Base-by-base conservation (phyloP, 2,113 vertebrate genomes). In the Campylomormyrus tamandua region DNA sequence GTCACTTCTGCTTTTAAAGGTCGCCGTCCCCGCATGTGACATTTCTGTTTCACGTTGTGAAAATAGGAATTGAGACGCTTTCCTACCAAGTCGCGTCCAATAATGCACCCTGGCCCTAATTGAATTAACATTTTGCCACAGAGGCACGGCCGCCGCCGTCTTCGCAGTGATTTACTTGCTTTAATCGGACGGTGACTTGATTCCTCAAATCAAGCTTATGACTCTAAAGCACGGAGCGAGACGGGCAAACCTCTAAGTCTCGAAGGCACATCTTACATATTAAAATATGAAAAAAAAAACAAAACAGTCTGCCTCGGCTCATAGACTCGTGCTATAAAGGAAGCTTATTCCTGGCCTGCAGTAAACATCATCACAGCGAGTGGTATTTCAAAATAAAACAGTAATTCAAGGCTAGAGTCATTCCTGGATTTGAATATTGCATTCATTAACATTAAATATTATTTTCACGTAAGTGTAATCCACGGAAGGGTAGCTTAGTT, bases 1-100 rank as follows among this genome's bases (percentile, higher is more conserved):
- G 11, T 62, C 52, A 62, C 77, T 89, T 83, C 88, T 83, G 74
- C n/a, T 83, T 89, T 90, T 90, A 90, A 86, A 90, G 83, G 89
- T 87, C 50, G 39, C 56, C 21, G 13, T 84, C 50, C 83, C 39
- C 31, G 15, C 80, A 39, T 39, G 56, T 46, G 77, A 27, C 56
- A 42, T 53, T 83, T 17, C 77, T 48, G 31, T 46, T 56, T 39
- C 31, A 52, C 74, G 1, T 21, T 83, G 70, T 10, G 39, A 89
- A 83, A 89, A 84, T n/a, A 56, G 53, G 31, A 35, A 88, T 80
- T 35, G 46, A 84, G 83, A 58, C 19, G 27, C 27, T 53, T 89
- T 58, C 50, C 50, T 89, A 56, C n/a, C 62, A 77, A 89, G 48
- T 19, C 39, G 39, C 31, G 48, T 87, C 9, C 15, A 50, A 52